Percentiles rank a stretch among this genome's conserved stretches.
These are phyloP conservation scores for Rattus rattus DNA, from an alignment of 2,113 vertebrate genomes.

Conservation along the genomic window DNA sequence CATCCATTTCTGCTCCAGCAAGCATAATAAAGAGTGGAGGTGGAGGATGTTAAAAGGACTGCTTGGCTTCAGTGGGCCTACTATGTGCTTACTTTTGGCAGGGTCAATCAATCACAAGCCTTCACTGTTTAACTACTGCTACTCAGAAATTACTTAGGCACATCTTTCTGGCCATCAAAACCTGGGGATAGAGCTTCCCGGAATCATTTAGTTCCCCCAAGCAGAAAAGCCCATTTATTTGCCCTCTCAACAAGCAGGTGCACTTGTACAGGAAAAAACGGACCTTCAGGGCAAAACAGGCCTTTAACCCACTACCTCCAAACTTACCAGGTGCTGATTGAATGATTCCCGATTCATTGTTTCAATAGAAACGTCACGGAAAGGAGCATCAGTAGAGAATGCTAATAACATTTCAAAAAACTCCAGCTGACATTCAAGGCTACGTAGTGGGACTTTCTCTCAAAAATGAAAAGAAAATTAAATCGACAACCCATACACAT, in stretches of 20 bases:
- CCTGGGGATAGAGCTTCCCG: not conserved
- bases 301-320: not conserved
- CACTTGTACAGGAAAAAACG: not conserved
- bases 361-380: not conserved
- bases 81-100: not conserved
- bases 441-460: not conserved
- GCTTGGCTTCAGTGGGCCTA: not conserved
- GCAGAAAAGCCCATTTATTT: not conserved
- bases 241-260: not conserved
- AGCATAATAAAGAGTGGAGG: not conserved
- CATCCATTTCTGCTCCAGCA: not conserved
- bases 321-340: not conserved
- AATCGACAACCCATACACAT: not conserved
- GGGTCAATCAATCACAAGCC: not conserved
- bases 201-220: not conserved
- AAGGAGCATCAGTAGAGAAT: not conserved
- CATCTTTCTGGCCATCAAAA: not conserved
- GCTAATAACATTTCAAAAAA: not conserved
- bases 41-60: not conserved
- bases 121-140: not conserved
- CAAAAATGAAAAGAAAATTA: not conserved
- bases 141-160: not conserved
- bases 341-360: not conserved
- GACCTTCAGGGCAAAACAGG: not conserved
- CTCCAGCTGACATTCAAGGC: not conserved